phyloP scores from a whole-genome alignment of 1,140 invertebrate genomes.

The Contarinia nasturtii region DNA sequence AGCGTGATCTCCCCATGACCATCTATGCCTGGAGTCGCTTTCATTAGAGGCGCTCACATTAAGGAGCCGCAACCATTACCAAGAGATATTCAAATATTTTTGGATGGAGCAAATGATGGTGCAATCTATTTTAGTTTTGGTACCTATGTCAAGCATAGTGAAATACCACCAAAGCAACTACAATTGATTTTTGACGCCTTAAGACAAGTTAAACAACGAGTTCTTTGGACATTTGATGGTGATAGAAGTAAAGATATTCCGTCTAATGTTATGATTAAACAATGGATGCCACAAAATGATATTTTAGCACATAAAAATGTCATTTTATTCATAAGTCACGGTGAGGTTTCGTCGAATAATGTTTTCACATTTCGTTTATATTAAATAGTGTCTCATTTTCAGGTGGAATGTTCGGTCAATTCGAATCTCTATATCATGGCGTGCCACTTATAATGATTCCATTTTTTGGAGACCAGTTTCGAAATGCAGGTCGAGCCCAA shows the following conservation, averaged over 20 bases:
- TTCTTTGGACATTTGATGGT: no score
- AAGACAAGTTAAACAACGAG: constrained; percentile 15
- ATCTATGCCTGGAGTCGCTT: constrained; percentile 24
- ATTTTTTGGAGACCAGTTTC: constrained; percentile 28
- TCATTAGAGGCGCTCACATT: constrained; percentile 30
- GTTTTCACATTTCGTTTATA: not conserved
- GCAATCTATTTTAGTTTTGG: no score
- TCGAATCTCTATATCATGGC: not conserved
- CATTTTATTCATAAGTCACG: constrained; percentile 30
- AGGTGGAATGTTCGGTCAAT: not conserved
- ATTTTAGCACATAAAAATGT: constrained; percentile 28
- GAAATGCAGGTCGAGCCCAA: constrained; percentile 19
- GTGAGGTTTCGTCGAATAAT: constrained; percentile 17
- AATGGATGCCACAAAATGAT: constrained; percentile 35
- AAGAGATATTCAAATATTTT: no score
- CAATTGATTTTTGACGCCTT: no score
- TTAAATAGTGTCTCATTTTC: not conserved
- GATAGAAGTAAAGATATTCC: constrained; percentile 22
- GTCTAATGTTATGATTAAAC: constrained; percentile 26
- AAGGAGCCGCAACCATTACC: no score
- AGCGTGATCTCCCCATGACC: constrained; percentile 23
- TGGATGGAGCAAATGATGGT: no score
- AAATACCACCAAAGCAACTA: no score
- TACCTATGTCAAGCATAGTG: constrained; percentile 14
- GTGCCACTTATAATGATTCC: not conserved